Evolutionary conservation across 1,140 invertebrate species (phyloP), one percentile per base, ranked within the genome.

Genomic region (Neodiprion fabricii): DNA sequence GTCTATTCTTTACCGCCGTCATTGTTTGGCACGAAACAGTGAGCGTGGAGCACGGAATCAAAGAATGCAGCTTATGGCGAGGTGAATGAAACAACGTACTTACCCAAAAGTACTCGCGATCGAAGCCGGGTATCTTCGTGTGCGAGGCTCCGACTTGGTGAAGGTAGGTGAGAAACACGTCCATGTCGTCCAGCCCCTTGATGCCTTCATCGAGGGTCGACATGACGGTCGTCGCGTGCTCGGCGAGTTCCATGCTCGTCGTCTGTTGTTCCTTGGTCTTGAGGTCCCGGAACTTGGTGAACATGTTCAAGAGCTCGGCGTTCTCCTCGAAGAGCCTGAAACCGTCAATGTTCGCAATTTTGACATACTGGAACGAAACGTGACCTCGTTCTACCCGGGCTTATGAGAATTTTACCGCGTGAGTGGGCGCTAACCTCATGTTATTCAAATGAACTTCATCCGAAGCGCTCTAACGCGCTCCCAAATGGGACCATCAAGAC

Each of bases 141-240:
- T 98, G 96, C 11, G 93, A 92, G 66, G 94, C 93, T 12, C 96
- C 96, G 50, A 96, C 92, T 83, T 95, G 92, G 79, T 95, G 92
- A 14, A 98, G 90, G 84, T 93, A 96, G 76, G 93, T 91, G 83
- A 96, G 92, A 87, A 97, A 96, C 75, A 91, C 91, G 82, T 97
- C 95, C 79, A 96, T 90, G 80, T 96, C 93, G 81, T 97, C 95
- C 71, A 97, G 89, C 47, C 93, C 92, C 82, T 94, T 94, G 85
- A 97, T 97, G 50, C 94, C 94, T 82, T 97, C 94, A 80, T 95
- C 94, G 70, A 98, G 87, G 1, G 96, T 96, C 76, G 91, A 92
- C 96, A 98, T 97, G 11, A 98, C 96, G 79, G 94, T 94, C 74
- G 92, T 93, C 14, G 96, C 96, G 82, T 98, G 96, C 81, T 96